Percentiles rank a stretch among this genome's conserved stretches.
phyloP scores from a whole-genome alignment of 2,113 vertebrate genomes.

The Triplophysa siluroides region DNA sequence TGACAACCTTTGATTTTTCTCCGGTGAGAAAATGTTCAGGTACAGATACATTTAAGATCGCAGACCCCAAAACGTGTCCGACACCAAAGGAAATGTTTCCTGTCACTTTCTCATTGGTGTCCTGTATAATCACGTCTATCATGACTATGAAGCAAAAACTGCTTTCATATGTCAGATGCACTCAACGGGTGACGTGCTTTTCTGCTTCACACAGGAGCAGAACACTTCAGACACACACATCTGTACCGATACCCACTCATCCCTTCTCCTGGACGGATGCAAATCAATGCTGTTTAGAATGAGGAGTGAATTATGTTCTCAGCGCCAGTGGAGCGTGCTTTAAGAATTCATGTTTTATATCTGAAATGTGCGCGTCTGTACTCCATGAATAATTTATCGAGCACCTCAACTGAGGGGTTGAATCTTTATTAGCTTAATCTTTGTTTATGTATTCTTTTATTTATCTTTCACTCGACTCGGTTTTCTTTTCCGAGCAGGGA shows the following conservation, averaged over 20 bases:
- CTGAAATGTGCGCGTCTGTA: slow-evolving; percentile 72
- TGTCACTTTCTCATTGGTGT: neutral
- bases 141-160: slow-evolving; percentile 10
- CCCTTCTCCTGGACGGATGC: slow-evolving; percentile 59
- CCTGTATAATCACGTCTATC: neutral
- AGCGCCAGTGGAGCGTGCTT: slow-evolving; percentile 69
- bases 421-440: slow-evolving; percentile 79
- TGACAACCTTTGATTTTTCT: neutral
- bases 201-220: slow-evolving; percentile 9
- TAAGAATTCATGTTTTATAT: slow-evolving; percentile 77
- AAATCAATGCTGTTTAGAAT: slow-evolving; percentile 72
- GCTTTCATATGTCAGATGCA: slow-evolving; percentile 29
- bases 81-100: neutral
- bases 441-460: slow-evolving; percentile 74
- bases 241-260: slow-evolving; percentile 18
- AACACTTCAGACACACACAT: slow-evolving; percentile 15
- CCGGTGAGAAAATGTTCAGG: neutral
- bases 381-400: slow-evolving; percentile 79
- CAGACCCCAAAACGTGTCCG: neutral
- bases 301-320: slow-evolving; percentile 74
- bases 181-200: neutral
- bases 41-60: neutral
- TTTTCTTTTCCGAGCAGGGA: slow-evolving; percentile 61
- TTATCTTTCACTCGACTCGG: slow-evolving; percentile 57
- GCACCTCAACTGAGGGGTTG: slow-evolving; percentile 73